Percentiles rank a stretch among this genome's conserved stretches.
phyloP scores from a whole-genome alignment of 2,888 invertebrate genomes.

The Cheilosia variabilis region DNA sequence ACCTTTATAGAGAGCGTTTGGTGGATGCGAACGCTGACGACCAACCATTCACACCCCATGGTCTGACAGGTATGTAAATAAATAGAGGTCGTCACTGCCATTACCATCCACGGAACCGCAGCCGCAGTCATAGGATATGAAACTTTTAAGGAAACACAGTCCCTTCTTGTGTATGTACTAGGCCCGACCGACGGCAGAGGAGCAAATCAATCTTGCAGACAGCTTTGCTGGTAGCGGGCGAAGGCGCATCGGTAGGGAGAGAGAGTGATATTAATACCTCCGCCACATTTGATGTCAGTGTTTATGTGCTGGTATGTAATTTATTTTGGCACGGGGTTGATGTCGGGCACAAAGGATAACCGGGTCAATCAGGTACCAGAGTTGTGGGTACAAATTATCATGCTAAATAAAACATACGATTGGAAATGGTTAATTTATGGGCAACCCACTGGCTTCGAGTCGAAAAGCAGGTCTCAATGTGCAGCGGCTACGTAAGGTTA shows the following conservation, averaged over 20 bases:
- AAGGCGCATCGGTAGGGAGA: constrained; percentile 2
- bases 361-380: constrained; percentile 56
- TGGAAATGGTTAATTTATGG: constrained; percentile 69
- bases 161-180: not conserved
- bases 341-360: constrained; percentile 35
- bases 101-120: constrained; percentile 23
- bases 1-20: constrained; percentile 16
- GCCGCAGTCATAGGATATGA: constrained; percentile 33
- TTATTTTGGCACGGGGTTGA: constrained; percentile 1
- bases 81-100: constrained; percentile 45
- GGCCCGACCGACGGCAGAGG: constrained; percentile 15
- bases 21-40: constrained; percentile 1
- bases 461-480: constrained; percentile 30
- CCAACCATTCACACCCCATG: constrained; percentile 24
- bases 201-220: constrained; percentile 60
- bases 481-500: constrained; percentile 15
- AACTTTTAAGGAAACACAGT: constrained; percentile 26
- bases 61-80: constrained; percentile 63
- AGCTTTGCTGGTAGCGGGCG: constrained; percentile 36
- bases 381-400: constrained; percentile 62
- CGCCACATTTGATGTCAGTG: constrained; percentile 18
- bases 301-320: constrained; percentile 4
- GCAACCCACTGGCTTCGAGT: constrained; percentile 39
- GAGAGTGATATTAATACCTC: constrained; percentile 35
- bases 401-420: constrained; percentile 67